Conservation (phyloP, 37 sponge, comb jelly and placozoan genomes). For the Amphimedon queenslandica region DNA sequence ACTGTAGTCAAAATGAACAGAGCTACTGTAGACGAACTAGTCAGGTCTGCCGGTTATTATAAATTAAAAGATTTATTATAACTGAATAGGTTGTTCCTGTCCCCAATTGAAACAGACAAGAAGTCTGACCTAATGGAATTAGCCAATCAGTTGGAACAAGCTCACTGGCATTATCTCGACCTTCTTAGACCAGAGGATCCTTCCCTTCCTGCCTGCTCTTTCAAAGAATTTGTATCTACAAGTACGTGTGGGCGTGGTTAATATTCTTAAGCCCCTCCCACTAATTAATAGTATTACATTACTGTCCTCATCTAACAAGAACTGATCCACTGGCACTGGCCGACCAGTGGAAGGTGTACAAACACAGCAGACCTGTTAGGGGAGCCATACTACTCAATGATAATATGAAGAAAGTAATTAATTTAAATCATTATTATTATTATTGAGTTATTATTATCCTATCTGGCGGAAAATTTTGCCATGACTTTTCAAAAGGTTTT, state of each 20-base stretch:
- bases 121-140: conserved; percentile 63
- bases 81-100: conserved; percentile 74
- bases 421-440: too few relatives aligned
- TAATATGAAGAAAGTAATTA: conserved; percentile 57
- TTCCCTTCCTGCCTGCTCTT: conserved; percentile 65
- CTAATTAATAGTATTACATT: conserved; percentile 51
- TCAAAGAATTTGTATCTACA: conserved; percentile 74
- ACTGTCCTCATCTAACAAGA: conserved; percentile 41
- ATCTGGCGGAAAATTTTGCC: too few relatives aligned
- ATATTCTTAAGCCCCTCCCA: background rate
- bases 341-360: conserved; percentile 62
- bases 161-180: conserved; percentile 91
- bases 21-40: too few relatives aligned
- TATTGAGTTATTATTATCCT: too few relatives aligned
- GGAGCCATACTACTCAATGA: conserved; percentile 84
- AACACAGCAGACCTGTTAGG: conserved; percentile 59
- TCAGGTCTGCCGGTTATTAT: too few relatives aligned
- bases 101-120: conserved; percentile 76
- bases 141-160: conserved; percentile 80
- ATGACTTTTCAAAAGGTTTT: too few relatives aligned
- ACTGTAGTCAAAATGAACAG: too few relatives aligned
- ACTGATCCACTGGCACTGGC: conserved; percentile 21
- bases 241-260: conserved; percentile 31
- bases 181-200: conserved; percentile 60
- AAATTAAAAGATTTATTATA: too few relatives aligned